These are phyloP conservation scores for Dipodomys merriami DNA, from an alignment of 2,113 vertebrate species.

Conservation along the genomic window DNA sequence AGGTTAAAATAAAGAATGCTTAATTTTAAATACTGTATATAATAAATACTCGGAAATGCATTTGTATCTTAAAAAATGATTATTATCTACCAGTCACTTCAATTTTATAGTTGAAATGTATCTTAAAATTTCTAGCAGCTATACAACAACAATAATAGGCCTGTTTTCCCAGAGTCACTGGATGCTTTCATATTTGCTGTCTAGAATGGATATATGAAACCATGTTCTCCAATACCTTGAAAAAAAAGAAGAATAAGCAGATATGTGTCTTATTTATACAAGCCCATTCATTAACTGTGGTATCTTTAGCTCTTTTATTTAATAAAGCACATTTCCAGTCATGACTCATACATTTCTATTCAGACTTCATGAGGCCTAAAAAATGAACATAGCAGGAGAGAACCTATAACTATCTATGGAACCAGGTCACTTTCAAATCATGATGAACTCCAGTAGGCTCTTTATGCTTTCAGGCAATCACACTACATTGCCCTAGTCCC, in stretches of 20 bases:
- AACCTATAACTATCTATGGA: neutral
- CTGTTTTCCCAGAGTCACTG: too few species aligned
- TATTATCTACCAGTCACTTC: neutral
- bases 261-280: neutral
- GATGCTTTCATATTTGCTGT: too few species aligned
- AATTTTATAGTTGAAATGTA: neutral
- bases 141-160: too few species aligned
- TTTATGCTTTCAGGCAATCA: neutral
- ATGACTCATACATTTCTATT: neutral
- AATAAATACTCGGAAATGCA: neutral
- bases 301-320: neutral
- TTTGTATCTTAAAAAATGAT: neutral
- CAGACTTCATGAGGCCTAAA: neutral
- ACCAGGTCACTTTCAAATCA: conserved; percentile 4
- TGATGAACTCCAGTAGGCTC: neutral
- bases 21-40: neutral
- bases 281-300: neutral
- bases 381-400: neutral
- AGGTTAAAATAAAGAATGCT: neutral
- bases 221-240: too few species aligned
- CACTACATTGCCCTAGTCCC: neutral
- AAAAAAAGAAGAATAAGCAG: neutral
- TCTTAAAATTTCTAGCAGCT: too few species aligned
- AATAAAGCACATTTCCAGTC: neutral
- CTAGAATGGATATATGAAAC: too few species aligned